Conservation (phyloP, 2,113 vertebrate species). For the Notarius lentiginosus region DNA sequence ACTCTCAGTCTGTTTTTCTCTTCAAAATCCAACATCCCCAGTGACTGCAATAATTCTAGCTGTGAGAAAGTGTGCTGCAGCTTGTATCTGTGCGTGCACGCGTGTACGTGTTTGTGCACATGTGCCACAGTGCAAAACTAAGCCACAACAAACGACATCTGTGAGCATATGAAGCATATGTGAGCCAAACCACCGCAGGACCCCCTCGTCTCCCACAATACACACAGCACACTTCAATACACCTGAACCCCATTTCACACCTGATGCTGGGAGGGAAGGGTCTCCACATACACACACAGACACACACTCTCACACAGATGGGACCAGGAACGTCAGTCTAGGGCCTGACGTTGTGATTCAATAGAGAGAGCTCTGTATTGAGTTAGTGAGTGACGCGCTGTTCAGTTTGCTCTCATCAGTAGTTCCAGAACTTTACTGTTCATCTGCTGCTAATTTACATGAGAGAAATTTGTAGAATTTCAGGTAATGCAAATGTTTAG, state of each 20-base stretch:
- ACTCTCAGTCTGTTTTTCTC: constrained; percentile 51
- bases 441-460: neutral
- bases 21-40: constrained; percentile 53
- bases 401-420: constrained; percentile 42
- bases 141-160: constrained; percentile 65
- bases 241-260: constrained; percentile 72
- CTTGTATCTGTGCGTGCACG: constrained; percentile 39
- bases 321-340: constrained; percentile 40
- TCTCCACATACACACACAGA: constrained; percentile 14
- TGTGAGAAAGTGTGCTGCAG: constrained; percentile 37
- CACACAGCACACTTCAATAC: constrained; percentile 44
- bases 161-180: constrained; percentile 54
- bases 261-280: constrained; percentile 65
- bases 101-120: constrained; percentile 55
- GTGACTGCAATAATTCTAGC: constrained; percentile 41
- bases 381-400: constrained; percentile 40
- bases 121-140: constrained; percentile 49
- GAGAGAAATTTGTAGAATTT: neutral
- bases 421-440: constrained; percentile 57
- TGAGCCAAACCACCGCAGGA: constrained; percentile 47
- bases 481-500: neutral
- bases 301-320: constrained; percentile 38
- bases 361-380: neutral
- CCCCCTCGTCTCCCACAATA: constrained; percentile 22
- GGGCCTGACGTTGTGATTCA: constrained; percentile 15